These are phyloP conservation scores for Mayetiola destructor DNA, from an alignment of 2,888 invertebrate species.

Conservation along the genomic window DNA sequence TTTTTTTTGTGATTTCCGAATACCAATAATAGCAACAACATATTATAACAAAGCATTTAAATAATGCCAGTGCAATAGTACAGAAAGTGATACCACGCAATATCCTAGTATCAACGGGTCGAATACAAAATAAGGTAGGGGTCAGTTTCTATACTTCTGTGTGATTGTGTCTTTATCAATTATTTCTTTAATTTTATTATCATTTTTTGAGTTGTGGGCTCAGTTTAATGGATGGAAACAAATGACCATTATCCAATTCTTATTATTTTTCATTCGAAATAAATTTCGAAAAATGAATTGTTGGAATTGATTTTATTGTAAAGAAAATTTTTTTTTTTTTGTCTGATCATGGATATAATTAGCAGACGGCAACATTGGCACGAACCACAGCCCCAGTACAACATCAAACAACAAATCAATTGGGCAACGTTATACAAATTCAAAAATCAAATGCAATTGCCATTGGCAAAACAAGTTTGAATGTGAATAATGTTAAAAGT, in stretches of 20 bases:
- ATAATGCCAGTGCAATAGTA: slow-evolving; percentile 17
- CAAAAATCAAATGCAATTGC: not conserved
- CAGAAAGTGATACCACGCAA: slow-evolving; percentile 27
- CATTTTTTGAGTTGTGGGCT: not conserved
- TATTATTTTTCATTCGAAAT: not conserved
- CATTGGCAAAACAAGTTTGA: not conserved
- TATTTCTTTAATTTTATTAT: not conserved
- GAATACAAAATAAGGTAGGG: slow-evolving; percentile 23
- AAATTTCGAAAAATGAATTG: too few relatives aligned
- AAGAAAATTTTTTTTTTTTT: not conserved
- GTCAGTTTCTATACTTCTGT: slow-evolving; percentile 1
- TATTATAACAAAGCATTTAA: slow-evolving; percentile 16
- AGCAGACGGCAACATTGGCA: slow-evolving; percentile 1
- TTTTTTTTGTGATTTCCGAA: too few relatives aligned
- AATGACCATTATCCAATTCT: not conserved
- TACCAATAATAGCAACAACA: slow-evolving; percentile 21
- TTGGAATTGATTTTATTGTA: too few relatives aligned
- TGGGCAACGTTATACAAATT: not conserved
- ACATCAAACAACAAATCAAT: not conserved
- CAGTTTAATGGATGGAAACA: not conserved
- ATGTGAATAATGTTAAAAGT: slow-evolving; percentile 5
- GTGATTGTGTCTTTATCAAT: not conserved
- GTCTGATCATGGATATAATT: not conserved
- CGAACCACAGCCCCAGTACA: not conserved
- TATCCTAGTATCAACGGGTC: slow-evolving; percentile 29